Percentiles rank a stretch among this genome's conserved stretches.
Evolutionary conservation across 2,888 invertebrate genomes (phyloP).

Genomic region (Meiosimyza platycephala): DNA sequence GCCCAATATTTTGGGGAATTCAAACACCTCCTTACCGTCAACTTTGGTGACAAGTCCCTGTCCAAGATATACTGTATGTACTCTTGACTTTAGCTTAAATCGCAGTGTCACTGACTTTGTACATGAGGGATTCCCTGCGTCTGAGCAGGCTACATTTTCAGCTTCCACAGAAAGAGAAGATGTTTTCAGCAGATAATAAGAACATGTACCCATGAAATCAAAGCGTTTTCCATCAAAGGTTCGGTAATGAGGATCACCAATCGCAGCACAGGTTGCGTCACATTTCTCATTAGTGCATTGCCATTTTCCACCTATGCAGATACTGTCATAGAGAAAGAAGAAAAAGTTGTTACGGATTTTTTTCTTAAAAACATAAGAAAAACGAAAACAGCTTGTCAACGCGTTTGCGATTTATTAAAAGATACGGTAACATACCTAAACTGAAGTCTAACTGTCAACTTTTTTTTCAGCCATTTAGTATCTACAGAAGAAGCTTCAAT

Average conservation of each 20-base stretch:
- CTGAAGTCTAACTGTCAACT: too few species aligned
- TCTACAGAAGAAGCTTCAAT: too few species aligned
- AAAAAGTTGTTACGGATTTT: constrained; percentile 79
- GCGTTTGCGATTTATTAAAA: too few species aligned
- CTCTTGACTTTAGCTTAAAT: constrained; percentile 67
- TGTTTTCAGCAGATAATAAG: too few species aligned
- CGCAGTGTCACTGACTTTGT: constrained; percentile 82
- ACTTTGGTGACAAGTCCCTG: constrained; percentile 78
- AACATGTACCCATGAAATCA: too few species aligned
- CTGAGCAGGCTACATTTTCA: constrained; percentile 86
- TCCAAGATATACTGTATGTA: constrained; percentile 74
- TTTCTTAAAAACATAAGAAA: too few species aligned
- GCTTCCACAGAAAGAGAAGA: constrained; percentile 84
- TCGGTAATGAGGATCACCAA: constrained; percentile 91
- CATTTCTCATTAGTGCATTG: constrained; percentile 81
- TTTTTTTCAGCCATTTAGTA: too few species aligned
- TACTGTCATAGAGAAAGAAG: constrained; percentile 53
- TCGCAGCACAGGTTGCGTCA: constrained; percentile 84
- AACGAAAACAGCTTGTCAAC: too few species aligned
- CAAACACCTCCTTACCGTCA: constrained; percentile 76
- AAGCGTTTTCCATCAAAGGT: too few species aligned
- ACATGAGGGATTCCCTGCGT: constrained; percentile 80
- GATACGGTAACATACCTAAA: too few species aligned
- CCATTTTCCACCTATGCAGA: constrained; percentile 82
- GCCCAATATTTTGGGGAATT: constrained; percentile 72